Percentiles rank a stretch among this genome's conserved stretches.
Conservation (phyloP, 2,113 vertebrate species). For the Oreochromis spilurus region DNA sequence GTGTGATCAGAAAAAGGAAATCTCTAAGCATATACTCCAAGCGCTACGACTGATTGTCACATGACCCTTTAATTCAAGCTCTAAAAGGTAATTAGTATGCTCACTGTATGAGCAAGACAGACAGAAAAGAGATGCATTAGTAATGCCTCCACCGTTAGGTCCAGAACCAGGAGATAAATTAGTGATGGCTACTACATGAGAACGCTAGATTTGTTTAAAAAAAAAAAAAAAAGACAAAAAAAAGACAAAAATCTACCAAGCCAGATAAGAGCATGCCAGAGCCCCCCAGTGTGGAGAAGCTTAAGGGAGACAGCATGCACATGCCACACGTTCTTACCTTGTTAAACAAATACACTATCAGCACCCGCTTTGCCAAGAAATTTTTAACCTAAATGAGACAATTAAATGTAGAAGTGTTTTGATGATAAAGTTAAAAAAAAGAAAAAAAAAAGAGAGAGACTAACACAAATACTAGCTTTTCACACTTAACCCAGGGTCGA, state of each 20-base stretch:
- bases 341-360: slow-evolving; percentile 96
- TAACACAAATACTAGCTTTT: slow-evolving; percentile 24
- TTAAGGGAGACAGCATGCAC: slow-evolving; percentile 9
- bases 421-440: not conserved
- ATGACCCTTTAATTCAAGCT: not conserved
- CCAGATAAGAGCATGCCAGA: slow-evolving; percentile 12
- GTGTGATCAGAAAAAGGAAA: not conserved
- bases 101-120: not conserved
- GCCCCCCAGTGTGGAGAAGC: not conserved
- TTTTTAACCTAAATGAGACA: slow-evolving; percentile 82
- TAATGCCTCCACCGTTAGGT: slow-evolving; percentile 4
- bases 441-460: not conserved
- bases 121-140: slow-evolving; percentile 30
- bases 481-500: not conserved
- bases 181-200: slow-evolving; percentile 4
- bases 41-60: not conserved
- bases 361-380: slow-evolving; percentile 86
- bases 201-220: not conserved
- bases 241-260: not conserved
- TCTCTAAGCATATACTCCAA: not conserved
- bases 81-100: slow-evolving; percentile 10
- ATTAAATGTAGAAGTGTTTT: slow-evolving; percentile 39
- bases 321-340: slow-evolving; percentile 81
- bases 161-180: not conserved
- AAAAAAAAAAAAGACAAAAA: not conserved